Conservation (phyloP, 1,140 invertebrate species). For the Wasmannia auropunctata region DNA sequence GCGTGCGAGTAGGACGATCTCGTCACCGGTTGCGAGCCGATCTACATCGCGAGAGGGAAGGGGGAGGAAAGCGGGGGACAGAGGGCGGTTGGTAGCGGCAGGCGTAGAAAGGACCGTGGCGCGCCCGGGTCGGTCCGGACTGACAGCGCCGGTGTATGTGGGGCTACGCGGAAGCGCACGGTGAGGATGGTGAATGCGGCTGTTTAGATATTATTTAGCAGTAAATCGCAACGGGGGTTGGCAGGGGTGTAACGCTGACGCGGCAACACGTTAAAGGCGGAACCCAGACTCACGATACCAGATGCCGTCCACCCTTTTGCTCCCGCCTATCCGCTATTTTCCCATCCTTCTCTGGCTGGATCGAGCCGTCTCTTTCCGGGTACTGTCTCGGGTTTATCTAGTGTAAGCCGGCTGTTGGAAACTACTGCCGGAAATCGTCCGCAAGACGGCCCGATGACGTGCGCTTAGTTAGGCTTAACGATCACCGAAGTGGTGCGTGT, state of each 20-base stretch:
- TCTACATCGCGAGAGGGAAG: slow-evolving; percentile 55
- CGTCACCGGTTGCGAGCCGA: slow-evolving; percentile 30
- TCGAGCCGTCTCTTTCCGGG: slow-evolving; percentile 45
- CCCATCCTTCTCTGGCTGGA: slow-evolving; percentile 32
- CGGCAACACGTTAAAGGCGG: slow-evolving; percentile 84
- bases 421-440: slow-evolving; percentile 44
- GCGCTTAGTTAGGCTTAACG: slow-evolving; percentile 28
- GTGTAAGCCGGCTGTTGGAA: slow-evolving; percentile 35
- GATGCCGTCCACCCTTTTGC: slow-evolving; percentile 52
- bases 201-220: slow-evolving; percentile 84
- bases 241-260: slow-evolving; percentile 81
- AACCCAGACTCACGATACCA: slow-evolving; percentile 76
- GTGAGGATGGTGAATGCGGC: slow-evolving; percentile 62
- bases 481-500: not conserved
- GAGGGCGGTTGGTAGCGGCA: not conserved
- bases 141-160: slow-evolving; percentile 17
- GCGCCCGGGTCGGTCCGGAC: slow-evolving; percentile 15
- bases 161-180: slow-evolving; percentile 25
- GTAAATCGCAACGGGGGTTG: slow-evolving; percentile 79
- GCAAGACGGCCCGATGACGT: slow-evolving; percentile 23
- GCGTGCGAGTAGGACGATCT: slow-evolving; percentile 17
- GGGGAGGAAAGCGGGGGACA: too few species aligned
- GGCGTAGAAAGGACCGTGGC: slow-evolving; percentile 20
- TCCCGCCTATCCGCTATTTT: slow-evolving; percentile 48
- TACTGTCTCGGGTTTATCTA: slow-evolving; percentile 42